A percentile compares a stretch with the other conserved stretches of the same genome.
Conservation (phyloP, 2,113 vertebrate species). For the Pachyramphus minor region DNA sequence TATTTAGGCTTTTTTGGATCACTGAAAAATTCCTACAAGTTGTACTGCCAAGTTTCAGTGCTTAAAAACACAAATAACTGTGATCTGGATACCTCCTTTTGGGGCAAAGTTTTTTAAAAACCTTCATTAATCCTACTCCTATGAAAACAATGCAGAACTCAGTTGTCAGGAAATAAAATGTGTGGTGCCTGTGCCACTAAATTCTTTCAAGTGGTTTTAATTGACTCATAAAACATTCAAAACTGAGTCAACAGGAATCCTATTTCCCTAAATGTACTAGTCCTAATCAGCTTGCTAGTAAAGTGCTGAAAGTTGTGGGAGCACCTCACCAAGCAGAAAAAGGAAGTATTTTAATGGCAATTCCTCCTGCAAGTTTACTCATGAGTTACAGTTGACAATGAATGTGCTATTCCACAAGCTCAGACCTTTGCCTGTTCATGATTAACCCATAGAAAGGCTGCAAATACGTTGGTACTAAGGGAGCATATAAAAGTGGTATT, state of each 20-base stretch:
- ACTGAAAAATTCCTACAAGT: background rate
- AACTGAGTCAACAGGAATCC: background rate
- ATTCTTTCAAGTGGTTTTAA: constrained; percentile 53
- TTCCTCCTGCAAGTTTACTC: constrained; percentile 9
- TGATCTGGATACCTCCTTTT: background rate
- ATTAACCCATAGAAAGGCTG: background rate
- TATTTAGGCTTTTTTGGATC: background rate
- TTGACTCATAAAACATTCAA: constrained; percentile 44
- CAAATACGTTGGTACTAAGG: background rate
- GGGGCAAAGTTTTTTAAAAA: background rate
- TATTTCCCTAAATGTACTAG: background rate
- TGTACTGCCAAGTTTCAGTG: background rate
- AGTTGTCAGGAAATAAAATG: constrained; percentile 5
- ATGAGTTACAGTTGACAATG: background rate
- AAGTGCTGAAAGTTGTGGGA: background rate
- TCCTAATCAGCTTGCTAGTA: background rate
- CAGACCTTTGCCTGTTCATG: background rate
- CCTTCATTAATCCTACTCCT: constrained; percentile 16
- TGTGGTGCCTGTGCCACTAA: constrained; percentile 20
- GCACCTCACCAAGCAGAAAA: background rate
- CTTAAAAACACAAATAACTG: constrained; percentile 6
- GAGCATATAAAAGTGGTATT: background rate
- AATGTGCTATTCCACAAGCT: background rate
- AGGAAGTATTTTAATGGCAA: background rate
- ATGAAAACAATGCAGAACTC: constrained; percentile 5